Conservation (phyloP, 1,140 invertebrate genomes). For the Diprion similis region DNA sequence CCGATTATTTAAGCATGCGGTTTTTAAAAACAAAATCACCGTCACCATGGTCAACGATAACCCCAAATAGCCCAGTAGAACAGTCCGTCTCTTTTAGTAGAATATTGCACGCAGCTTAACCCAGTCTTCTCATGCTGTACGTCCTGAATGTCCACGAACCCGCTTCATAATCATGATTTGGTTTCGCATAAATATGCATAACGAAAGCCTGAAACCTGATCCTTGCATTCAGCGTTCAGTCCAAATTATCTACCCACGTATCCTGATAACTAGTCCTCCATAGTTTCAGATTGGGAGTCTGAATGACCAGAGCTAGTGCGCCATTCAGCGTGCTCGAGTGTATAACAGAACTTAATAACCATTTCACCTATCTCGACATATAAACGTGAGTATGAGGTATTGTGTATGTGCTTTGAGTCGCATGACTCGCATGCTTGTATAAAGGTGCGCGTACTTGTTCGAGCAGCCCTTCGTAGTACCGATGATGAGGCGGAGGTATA, state of each 20-base stretch:
- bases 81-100: too few species aligned
- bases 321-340: constrained; percentile 7
- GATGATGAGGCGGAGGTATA: not conserved
- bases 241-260: not conserved
- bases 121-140: too few species aligned
- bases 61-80: too few species aligned
- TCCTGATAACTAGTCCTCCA: not conserved
- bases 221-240: not conserved
- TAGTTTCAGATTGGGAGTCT: not conserved
- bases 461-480: not conserved
- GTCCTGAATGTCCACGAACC: too few species aligned
- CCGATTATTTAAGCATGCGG: not conserved
- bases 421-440: too few species aligned
- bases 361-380: constrained; percentile 23
- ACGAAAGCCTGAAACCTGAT: constrained; percentile 8
- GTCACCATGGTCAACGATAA: too few species aligned
- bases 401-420: not conserved
- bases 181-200: not conserved
- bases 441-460: too few species aligned
- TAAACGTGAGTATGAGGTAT: not conserved
- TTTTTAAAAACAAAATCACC: too few species aligned
- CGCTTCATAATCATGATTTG: not conserved
- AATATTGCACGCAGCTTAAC: too few species aligned
- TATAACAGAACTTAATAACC: constrained; percentile 30
- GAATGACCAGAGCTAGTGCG: not conserved